Evolutionary conservation across 2,113 vertebrate genomes (phyloP), one percentile per base, ranked within the genome.

Genomic region (Pungitius pungitius): DNA sequence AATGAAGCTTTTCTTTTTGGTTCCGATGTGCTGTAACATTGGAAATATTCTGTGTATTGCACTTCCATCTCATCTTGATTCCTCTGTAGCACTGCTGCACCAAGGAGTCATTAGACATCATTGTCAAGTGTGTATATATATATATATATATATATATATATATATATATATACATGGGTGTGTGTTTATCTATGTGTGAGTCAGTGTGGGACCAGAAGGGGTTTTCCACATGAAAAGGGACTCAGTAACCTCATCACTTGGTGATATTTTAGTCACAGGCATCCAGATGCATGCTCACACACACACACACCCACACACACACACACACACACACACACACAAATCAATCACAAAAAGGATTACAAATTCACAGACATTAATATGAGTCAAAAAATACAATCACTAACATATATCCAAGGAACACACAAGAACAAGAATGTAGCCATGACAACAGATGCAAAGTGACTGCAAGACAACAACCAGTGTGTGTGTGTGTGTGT

Each of bases 191-290:
- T 43, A 10, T 73, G 39, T 57, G 49, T 67, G 69, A 88, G 56
- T 90, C 88, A 88, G 58, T 76, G 40, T 83, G 75, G 55, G 83
- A 87, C 82, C 86, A 92, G 90, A 85, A 90, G 87, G 89, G 87
- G 63, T 90, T 89, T 92, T 87, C 84, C 87, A 86, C 77, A 85
- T 78, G 79, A 83, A 82, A 66, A 82, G 72, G 69, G 79, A 88
- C 78, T 89, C 63, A 56, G 64, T 85, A 86, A 91, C 90, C 86
- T 86, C 87, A 87, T 83, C 64, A 51, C 83, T 78, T 69, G 70
- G 78, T 88, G 84, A 87, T 74, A 78, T 82, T 82, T 68, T 56
- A 78, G 73, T 91, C 88, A 91, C 64, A 73, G 24, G 54, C 78
- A 80, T 59, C 39, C 49, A 84, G 68, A 73, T 52, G 69, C 45